phyloP scores from a whole-genome alignment of 2,888 invertebrate genomes.

The Diarsia brunnea region DNA sequence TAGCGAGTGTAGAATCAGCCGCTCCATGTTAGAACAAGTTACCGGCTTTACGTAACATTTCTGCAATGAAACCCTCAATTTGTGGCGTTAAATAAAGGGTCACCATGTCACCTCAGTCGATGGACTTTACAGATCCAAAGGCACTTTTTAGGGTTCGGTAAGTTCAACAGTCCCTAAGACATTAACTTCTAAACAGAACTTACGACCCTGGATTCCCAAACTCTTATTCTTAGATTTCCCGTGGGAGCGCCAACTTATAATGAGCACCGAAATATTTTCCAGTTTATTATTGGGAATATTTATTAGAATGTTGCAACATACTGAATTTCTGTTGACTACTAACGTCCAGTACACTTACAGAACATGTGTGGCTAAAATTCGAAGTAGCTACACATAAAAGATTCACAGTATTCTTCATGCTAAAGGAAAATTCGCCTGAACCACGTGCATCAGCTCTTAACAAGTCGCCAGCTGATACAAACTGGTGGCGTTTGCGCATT shows the following conservation, averaged over 20 bases:
- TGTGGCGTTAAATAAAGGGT: constrained; percentile 10
- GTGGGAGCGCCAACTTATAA: constrained; percentile 27
- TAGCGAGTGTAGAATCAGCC: constrained; percentile 54
- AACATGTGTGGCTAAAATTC: constrained; percentile 45
- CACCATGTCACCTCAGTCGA: background rate
- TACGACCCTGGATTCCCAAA: constrained; percentile 40
- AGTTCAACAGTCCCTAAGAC: constrained; percentile 31
- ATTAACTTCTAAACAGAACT: constrained; percentile 49
- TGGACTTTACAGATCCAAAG: constrained; percentile 25
- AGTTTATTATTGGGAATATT: constrained; percentile 29
- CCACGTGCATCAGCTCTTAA: constrained; percentile 62
- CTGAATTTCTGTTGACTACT: constrained; percentile 13
- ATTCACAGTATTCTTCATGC: constrained; percentile 33
- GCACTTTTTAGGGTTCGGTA: constrained; percentile 31
- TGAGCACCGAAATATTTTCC: constrained; percentile 32
- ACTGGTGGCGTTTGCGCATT: constrained; percentile 73
- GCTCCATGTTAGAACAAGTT: constrained; percentile 37
- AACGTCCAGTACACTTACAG: constrained; percentile 9
- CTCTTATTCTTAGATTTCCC: constrained; percentile 48
- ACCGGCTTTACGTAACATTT: constrained; percentile 30
- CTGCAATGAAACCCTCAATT: constrained; percentile 8
- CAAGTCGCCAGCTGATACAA: constrained; percentile 72
- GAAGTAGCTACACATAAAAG: constrained; percentile 42
- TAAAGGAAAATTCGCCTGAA: constrained; percentile 35
- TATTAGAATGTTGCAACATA: constrained; percentile 17